Evolutionary conservation across 2,797 vertebrate species (phyloP).

Genomic region (Microhierax caerulescens): DNA sequence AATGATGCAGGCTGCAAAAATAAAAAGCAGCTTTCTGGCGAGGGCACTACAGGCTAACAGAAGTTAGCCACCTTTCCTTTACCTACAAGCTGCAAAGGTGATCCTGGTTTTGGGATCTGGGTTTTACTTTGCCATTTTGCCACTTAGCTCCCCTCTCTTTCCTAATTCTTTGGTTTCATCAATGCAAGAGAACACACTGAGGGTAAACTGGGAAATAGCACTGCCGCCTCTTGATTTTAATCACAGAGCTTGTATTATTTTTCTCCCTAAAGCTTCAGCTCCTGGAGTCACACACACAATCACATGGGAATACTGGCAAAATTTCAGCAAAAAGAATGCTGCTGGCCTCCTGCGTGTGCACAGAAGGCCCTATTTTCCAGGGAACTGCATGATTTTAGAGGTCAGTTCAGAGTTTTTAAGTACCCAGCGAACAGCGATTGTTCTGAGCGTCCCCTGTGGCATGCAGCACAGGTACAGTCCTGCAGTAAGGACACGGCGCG

Average conservation of each 20-base stretch:
- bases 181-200: not conserved
- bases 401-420: not conserved
- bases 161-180: not conserved
- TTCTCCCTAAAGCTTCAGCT: not conserved
- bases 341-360: not conserved
- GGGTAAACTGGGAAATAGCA: not conserved
- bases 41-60: not conserved
- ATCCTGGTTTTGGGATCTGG: fast-evolving
- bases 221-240: not conserved
- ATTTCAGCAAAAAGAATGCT: not conserved
- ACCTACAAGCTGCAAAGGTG: not conserved
- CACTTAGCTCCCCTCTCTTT: not conserved
- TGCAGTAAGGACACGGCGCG: not conserved
- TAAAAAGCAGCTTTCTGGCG: not conserved
- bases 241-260: not conserved
- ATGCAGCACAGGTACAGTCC: not conserved
- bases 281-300: not conserved
- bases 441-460: not conserved
- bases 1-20: not conserved
- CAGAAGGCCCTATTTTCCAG: not conserved
- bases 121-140: not conserved
- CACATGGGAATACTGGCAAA: not conserved
- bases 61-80: not conserved
- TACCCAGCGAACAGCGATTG: not conserved
- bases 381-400: not conserved